Evolutionary conservation across 2,797 vertebrate species (phyloP), one percentile per base, ranked within the genome.

Genomic region (Oophaga sylvatica): DNA sequence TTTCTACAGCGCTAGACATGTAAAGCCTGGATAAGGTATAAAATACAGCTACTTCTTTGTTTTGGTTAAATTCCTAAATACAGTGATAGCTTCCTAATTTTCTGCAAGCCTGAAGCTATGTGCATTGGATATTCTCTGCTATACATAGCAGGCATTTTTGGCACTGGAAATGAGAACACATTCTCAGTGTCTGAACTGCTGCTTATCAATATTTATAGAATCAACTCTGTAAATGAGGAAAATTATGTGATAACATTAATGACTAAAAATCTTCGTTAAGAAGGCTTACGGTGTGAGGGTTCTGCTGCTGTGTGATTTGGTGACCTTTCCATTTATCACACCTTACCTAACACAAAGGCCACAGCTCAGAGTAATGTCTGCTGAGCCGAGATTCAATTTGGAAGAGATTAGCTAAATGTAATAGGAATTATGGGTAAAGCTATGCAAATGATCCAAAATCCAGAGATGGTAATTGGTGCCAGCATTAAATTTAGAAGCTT

Each of bases 391-490:
- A 89, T 82, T 89, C 78, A 81, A 89, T 86, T 89, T 86, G 84
- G 57, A 86, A 75, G 71, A 86, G 87, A 89, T 89, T 89, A 89
- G 26, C 84, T 26, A 86, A 71, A 78, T 76, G 80, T 89, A 89
- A 89, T 86, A 80, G 84, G 87, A 86, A 89, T 89, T 89, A 89
- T 89, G 87, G 83, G 84, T 86, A 89, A 89, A 82, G n/a, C 87
- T 89, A 89, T 89, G 87, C 87, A 89, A 89, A 89, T 89, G 60
- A 86, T 16, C n/a, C 57, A 75, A 85, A 81, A 80, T 81, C 83
- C 59, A 29, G 31, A 75, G 78, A 31, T 26, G 48, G 83, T 76
- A 85, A 85, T 88, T 85, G 83, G 78, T 88, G 60, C 78, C 20
- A 81, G 83, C 60, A 81, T 65, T 88, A 81, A 53, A 80, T 78